These are phyloP conservation scores for Promerops cafer DNA, from an alignment of 2,113 vertebrate genomes.

Conservation along the genomic window DNA sequence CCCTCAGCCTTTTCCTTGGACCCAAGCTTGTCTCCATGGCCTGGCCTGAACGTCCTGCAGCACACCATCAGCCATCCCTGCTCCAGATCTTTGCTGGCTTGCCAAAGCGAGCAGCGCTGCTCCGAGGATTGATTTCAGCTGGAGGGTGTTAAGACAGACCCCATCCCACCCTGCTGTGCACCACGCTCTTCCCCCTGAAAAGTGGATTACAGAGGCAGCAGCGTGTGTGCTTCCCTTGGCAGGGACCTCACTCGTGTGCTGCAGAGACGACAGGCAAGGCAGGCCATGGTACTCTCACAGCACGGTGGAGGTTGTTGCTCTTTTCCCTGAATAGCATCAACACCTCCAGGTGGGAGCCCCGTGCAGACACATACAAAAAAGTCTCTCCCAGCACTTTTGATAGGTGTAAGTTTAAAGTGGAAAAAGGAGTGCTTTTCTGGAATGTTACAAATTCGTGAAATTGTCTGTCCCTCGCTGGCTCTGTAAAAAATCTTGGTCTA, in stretches of 20 bases:
- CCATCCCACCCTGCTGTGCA: background rate
- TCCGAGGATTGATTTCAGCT: background rate
- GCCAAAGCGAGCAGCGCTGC: background rate
- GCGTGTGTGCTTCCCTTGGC: background rate
- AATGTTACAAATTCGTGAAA: fast-evolving
- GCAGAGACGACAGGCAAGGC: background rate
- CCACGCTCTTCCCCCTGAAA: background rate
- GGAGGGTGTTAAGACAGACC: background rate
- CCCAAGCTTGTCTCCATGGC: background rate
- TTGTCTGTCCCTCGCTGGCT: background rate
- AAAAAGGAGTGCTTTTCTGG: background rate
- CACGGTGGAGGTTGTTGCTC: background rate
- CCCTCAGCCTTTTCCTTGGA: background rate
- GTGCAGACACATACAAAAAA: background rate
- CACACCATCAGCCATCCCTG: background rate
- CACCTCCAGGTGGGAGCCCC: background rate
- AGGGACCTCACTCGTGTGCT: background rate
- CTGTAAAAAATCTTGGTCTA: background rate
- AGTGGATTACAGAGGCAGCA: background rate
- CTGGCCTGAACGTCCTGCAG: background rate
- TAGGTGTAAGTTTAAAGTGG: background rate
- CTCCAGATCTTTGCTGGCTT: background rate
- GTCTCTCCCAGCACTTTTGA: background rate
- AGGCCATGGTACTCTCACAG: fast-evolving
- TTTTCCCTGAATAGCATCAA: background rate